A percentile compares a stretch with the other conserved stretches of the same genome.
Conservation (phyloP, 1,140 invertebrate species). For the Saccostrea echinata region DNA sequence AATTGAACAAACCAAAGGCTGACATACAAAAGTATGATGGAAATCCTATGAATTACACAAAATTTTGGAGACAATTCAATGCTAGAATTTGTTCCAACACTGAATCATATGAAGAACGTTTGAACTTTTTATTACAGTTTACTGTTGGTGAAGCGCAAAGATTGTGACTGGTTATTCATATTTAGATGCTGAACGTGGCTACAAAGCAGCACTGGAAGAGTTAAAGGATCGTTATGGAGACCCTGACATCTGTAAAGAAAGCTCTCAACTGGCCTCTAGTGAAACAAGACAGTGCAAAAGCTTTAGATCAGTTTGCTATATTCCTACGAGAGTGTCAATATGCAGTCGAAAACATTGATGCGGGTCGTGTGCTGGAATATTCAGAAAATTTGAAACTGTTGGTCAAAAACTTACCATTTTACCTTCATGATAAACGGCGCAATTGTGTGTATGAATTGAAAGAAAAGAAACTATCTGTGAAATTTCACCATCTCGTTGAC, state of each 20-base stretch:
- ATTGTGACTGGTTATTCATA: constrained; percentile 38
- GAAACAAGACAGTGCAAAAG: too few species aligned
- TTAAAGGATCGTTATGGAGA: constrained; percentile 49
- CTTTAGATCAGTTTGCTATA: constrained; percentile 49
- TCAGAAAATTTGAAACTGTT: constrained; percentile 45
- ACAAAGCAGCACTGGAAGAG: constrained; percentile 40
- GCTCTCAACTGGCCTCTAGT: too few species aligned
- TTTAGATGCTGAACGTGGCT: constrained; percentile 41
- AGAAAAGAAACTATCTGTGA: not conserved
- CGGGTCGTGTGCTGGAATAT: constrained; percentile 15
- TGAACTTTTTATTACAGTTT: constrained; percentile 48
- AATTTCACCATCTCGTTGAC: constrained; percentile 41
- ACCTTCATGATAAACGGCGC: constrained; percentile 58
- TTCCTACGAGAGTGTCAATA: constrained; percentile 53
- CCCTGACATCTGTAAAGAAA: too few species aligned
- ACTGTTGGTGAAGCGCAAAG: constrained; percentile 44
- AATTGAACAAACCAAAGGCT: not conserved
- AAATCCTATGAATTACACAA: constrained; percentile 38
- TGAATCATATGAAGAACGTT: constrained; percentile 27
- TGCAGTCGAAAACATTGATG: constrained; percentile 35
- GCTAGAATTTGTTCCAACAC: constrained; percentile 36
- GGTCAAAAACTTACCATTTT: constrained; percentile 39
- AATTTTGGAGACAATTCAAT: constrained; percentile 46
- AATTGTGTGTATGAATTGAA: too few species aligned
- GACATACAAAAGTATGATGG: constrained; percentile 26